phyloP scores from a whole-genome alignment of 2,113 vertebrate genomes.

The Lanius ludovicianus region DNA sequence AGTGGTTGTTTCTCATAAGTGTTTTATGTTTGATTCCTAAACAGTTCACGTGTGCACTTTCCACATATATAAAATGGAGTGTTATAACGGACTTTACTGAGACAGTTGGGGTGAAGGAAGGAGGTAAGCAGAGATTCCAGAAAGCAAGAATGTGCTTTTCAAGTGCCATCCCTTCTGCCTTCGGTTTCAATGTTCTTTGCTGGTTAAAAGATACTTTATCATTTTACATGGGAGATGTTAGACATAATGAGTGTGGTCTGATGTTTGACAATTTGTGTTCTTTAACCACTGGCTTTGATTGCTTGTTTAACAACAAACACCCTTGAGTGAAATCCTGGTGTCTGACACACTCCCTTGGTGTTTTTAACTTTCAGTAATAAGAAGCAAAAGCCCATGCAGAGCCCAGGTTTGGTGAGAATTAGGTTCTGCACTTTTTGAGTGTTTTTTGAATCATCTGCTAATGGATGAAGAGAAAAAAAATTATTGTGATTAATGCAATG shows the following conservation, averaged over 20 bases:
- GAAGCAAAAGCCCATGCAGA: not conserved
- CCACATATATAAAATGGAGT: not conserved
- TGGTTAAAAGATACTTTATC: conserved; percentile 67
- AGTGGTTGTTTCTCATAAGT: not conserved
- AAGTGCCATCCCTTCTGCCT: conserved; percentile 67
- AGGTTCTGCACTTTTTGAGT: not conserved
- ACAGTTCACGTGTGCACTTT: not conserved
- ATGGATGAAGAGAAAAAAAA: not conserved
- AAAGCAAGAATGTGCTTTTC: conserved; percentile 59
- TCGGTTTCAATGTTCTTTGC: conserved; percentile 67
- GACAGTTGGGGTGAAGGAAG: not conserved
- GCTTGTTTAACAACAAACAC: not conserved
- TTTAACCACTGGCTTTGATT: not conserved
- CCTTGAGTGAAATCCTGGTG: not conserved
- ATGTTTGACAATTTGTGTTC: conserved; percentile 6
- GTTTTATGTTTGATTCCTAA: not conserved
- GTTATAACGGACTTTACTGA: not conserved
- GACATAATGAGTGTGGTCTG: conserved; percentile 29
- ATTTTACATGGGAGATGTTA: conserved; percentile 56
- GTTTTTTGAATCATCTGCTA: not conserved
- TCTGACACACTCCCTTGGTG: accelerated
- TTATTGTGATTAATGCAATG: not conserved
- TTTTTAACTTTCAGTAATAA: not conserved
- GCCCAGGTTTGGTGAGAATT: not conserved
- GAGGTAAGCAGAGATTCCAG: not conserved